Conservation (phyloP, 2,888 invertebrate species). For the Neocrepidodera transversa region DNA sequence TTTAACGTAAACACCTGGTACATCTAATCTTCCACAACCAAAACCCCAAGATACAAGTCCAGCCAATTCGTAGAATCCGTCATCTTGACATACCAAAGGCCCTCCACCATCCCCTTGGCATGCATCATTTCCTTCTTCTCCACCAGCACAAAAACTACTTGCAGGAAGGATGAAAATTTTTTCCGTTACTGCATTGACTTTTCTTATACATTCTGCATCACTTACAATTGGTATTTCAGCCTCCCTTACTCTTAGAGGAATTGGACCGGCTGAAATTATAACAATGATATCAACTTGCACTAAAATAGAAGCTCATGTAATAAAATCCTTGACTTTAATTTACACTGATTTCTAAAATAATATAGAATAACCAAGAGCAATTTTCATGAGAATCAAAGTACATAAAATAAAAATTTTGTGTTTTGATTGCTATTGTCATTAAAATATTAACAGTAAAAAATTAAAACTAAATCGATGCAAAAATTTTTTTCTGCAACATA, state of each 20-base stretch:
- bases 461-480: no score
- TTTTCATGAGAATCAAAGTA: no score
- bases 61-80: constrained; percentile 90
- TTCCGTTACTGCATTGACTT: constrained; percentile 93
- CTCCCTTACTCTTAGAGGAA: constrained; percentile 86
- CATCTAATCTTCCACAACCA: constrained; percentile 90
- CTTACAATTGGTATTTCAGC: constrained; percentile 92
- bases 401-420: no score
- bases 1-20: constrained; percentile 97
- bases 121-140: constrained; percentile 91
- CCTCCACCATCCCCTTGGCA: constrained; percentile 97
- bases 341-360: no score
- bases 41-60: constrained; percentile 96
- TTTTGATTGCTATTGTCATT: no score
- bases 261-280: constrained; percentile 77
- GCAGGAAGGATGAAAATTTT: constrained; percentile 93
- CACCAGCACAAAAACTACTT: constrained; percentile 93
- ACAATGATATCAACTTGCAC: no score
- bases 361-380: no score
- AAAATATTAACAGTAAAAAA: no score
- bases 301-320: no score
- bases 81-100: constrained; percentile 90
- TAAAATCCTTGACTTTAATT: no score
- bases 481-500: no score
- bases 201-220: constrained; percentile 89